phyloP scores from a whole-genome alignment of 1,140 invertebrate genomes.

The Heterodera schachtii region DNA sequence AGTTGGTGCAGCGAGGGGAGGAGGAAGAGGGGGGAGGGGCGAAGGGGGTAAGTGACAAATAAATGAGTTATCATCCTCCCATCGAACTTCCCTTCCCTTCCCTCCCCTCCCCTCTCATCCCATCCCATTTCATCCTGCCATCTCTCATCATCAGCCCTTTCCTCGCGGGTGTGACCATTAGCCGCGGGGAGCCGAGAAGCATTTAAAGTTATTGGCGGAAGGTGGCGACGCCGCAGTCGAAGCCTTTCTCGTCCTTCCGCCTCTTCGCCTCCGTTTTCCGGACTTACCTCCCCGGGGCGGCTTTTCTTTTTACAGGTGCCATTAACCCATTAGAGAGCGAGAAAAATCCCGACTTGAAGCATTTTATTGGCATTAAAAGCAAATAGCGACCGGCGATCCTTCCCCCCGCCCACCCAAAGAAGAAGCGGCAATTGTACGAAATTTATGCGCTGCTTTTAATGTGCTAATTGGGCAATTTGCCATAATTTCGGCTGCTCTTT shows the following conservation, averaged over 20 bases:
- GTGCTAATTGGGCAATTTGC: neutral
- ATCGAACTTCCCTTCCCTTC: no score
- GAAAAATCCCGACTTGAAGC: neutral
- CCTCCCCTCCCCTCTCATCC: neutral
- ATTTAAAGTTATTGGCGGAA: neutral
- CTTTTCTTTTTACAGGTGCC: neutral
- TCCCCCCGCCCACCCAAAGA: neutral
- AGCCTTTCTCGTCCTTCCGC: neutral
- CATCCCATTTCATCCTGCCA: neutral
- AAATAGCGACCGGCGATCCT: neutral
- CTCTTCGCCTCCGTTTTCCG: neutral
- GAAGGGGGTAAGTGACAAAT: neutral
- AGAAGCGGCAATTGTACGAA: neutral
- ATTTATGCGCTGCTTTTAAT: neutral
- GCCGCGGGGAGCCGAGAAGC: neutral
- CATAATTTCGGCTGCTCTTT: neutral
- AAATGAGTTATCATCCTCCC: neutral
- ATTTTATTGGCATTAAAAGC: neutral
- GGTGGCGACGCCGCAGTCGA: neutral
- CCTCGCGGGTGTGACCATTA: neutral
- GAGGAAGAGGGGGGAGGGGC: no score
- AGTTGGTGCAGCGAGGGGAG: no score
- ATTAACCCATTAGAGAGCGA: neutral
- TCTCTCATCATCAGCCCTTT: neutral
- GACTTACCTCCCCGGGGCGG: neutral